Conservation (phyloP, 2,113 vertebrate genomes). For the Ciconia boyciana region DNA sequence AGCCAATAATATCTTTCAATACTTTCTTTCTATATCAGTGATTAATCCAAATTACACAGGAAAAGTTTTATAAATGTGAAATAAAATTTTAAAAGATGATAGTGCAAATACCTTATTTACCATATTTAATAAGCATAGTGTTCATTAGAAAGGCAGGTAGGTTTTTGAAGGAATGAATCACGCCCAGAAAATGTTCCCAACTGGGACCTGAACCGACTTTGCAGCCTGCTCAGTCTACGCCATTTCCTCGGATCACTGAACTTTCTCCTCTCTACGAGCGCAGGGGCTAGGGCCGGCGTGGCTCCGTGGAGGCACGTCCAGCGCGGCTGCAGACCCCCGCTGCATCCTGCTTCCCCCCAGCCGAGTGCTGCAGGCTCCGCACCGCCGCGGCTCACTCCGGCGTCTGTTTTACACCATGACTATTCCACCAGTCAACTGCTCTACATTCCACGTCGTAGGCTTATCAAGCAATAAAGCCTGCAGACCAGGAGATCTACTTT, state of each 20-base stretch:
- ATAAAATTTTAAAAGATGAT: not conserved
- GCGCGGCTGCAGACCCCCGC: fast-evolving
- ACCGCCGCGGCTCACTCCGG: fast-evolving
- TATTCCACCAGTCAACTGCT: not conserved
- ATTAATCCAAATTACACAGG: not conserved
- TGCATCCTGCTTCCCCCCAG: not conserved
- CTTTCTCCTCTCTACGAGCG: not conserved
- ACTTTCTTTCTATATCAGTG: not conserved
- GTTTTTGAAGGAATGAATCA: not conserved
- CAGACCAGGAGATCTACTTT: not conserved
- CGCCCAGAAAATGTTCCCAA: not conserved
- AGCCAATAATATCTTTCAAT: conserved; percentile 40
- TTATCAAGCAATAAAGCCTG: not conserved
- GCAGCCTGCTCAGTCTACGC: not conserved
- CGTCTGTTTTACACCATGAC: not conserved
- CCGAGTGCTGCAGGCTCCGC: fast-evolving
- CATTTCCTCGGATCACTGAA: not conserved
- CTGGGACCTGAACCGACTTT: not conserved
- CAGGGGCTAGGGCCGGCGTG: fast-evolving
- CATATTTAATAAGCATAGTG: not conserved
- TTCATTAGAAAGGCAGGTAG: not conserved
- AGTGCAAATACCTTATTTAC: not conserved
- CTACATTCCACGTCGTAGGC: fast-evolving
- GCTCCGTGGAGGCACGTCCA: fast-evolving
- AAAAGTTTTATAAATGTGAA: not conserved